phyloP scores from a whole-genome alignment of 2,113 vertebrate species.

The Zosterops borbonicus region DNA sequence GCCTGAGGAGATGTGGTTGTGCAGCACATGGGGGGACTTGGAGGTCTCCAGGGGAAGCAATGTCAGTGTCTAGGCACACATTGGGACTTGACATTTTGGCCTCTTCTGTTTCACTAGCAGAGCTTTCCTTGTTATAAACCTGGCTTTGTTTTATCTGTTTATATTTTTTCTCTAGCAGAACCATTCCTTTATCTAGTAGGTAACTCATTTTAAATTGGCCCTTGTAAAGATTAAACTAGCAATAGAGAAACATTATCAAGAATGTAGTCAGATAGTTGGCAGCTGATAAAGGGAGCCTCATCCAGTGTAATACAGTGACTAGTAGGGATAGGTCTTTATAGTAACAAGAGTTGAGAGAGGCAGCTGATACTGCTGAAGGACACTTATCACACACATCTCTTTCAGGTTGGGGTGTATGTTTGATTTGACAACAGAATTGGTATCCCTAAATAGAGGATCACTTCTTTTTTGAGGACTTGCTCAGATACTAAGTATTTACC shows the following conservation, averaged over 20 bases:
- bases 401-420: neutral
- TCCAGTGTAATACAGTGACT: neutral
- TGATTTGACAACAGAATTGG: neutral
- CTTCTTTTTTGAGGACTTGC: neutral
- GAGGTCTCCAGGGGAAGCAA: neutral
- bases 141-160: neutral
- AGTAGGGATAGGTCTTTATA: neutral
- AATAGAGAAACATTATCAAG: neutral
- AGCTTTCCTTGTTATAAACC: neutral
- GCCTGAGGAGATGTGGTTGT: neutral
- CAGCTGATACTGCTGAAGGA: neutral
- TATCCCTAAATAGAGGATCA: neutral
- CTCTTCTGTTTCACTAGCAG: neutral
- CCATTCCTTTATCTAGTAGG: neutral
- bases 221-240: neutral
- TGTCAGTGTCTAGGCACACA: neutral
- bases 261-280: neutral
- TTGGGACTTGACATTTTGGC: neutral
- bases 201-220: neutral
- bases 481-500: neutral
- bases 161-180: neutral
- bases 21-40: neutral
- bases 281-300: neutral
- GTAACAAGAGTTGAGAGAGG: neutral
- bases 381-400: neutral